Base-by-base conservation (phyloP, 2,888 invertebrate species). In the Cantharis rustica region DNA sequence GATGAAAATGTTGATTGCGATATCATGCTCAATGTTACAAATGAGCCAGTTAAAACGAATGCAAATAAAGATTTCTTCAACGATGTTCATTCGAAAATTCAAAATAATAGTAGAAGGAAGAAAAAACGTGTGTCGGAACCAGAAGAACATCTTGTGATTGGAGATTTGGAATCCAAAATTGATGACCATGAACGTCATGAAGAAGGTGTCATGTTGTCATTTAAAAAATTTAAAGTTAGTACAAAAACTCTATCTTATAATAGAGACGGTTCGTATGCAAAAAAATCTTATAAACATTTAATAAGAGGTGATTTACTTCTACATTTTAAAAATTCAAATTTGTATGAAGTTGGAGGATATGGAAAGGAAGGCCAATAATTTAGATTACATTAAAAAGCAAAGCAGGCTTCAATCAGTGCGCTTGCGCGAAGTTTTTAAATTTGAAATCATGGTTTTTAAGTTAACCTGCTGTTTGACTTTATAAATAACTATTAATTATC, bases 291-390 rank as follows among this genome's bases (percentile, higher is more conserved):
- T 72, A 85, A 84, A 77, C 86, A 87, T 77, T 79, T 87, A 10
- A 86, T 88, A 10, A 85, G 84, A 76, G 87, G 88, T 4, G 88
- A 88, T 79, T 85, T 88, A 17, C 74, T 86, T 61, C 71, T 88
- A 20, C 80, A 78, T 26, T 88, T 88, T 81, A 85, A 84, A 68
- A 82, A 85, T 68, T 79, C 84, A 2, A 88, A 87, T 83, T 82
- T 88, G 79, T 86, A 87, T 74, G 82, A 85, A 75, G 84, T 88
- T 71, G 72, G 79, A 3, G 87, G 87, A 7, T 88, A 88, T 81
- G 85, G 74, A 66, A 70, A 11, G 16, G 0, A 66, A 20, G 23
- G 47, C 5, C 4, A 47, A 31, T 31, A 31, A 31, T 31, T 31
- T n/a, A n/a, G n/a, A n/a, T n/a, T n/a, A n/a, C n/a, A n/a, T n/a